Conservation (phyloP, 2,797 vertebrate genomes). For the Anabas testudineus region DNA sequence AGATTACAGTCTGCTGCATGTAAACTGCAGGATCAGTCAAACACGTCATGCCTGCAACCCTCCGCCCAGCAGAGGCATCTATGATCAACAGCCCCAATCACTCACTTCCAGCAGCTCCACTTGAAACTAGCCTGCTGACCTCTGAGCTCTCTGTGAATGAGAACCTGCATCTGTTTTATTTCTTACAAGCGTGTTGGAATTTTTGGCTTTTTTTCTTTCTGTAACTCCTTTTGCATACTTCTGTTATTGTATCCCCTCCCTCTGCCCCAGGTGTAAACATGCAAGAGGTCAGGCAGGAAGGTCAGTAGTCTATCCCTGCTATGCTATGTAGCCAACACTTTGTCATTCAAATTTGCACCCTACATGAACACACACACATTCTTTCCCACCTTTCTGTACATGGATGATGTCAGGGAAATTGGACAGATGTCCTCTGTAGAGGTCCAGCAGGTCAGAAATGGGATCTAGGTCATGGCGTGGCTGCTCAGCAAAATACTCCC, state of each 20-base stretch:
- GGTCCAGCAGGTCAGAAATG: conserved; percentile 93
- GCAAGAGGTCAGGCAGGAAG: no score
- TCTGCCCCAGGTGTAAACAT: not conserved
- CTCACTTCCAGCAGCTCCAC: not conserved
- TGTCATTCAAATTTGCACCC: not conserved
- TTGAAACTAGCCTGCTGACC: conserved; percentile 6
- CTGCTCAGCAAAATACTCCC: conserved; percentile 96
- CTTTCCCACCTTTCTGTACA: conserved; percentile 93
- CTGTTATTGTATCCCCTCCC: not conserved
- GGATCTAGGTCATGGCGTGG: conserved; percentile 94
- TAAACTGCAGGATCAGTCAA: not conserved
- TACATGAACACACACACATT: conserved; percentile 14
- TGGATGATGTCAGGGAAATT: conserved; percentile 99
- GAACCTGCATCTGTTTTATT: not conserved
- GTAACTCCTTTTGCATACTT: conserved; percentile 6
- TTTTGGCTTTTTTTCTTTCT: conserved; percentile 6
- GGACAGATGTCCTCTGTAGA: conserved; percentile 96
- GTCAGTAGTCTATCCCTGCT: no score
- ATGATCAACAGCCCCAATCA: not conserved
- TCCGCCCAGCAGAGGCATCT: conserved; percentile 29
- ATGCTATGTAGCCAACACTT: not conserved
- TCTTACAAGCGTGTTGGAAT: not conserved
- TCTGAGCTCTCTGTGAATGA: conserved; percentile 18
- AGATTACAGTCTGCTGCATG: not conserved
- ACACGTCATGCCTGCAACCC: not conserved